Evolutionary conservation across 2,797 vertebrate species (phyloP), one percentile per base, ranked within the genome.

Genomic region (Channallabes apus): DNA sequence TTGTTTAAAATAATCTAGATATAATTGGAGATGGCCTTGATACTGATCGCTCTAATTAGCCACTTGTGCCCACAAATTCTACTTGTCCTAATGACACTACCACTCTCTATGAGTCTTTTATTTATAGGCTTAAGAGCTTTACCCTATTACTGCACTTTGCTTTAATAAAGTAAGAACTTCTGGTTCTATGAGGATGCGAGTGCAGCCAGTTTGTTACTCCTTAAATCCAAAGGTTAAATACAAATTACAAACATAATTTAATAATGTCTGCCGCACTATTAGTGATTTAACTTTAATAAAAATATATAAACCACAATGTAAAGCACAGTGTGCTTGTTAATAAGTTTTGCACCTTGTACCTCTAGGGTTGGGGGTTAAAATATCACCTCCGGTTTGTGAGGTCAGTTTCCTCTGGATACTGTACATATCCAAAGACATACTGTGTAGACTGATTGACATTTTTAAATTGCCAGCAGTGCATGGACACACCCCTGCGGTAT

Each of bases 21-120:
- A 78, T 61, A 78, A 61, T 59, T 78, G 11, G 32, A 59, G 24
- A 78, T 61, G 76, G 2, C 56, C 32, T 59, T 78, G 29, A 78
- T 35, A 3, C 24, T 78, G 20, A 78, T 78, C 29, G 24, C 22
- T 35, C 20, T 61, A 78, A 78, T 78, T 78, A 61, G 32, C 76
- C 76, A 78, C 76, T 78, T 61, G 76, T 78, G 61, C 11, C 29
- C 56, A 15, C 29, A 78, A 61, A 61, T 62, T 79, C 14, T 79
- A 79, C 77, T n/a, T 62, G 59, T 62, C 32, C 35, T 38, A 78
- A 78, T 78, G 58, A 62, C 32, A 41, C 58, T 8, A 79, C 6
- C 32, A 62, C 35, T 24, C 29, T 56, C 41, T n/a, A n/a, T 18
- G 46, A 58, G 51, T 76, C 7, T 78, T 35, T 76, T 35, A 75